phyloP scores from a whole-genome alignment of 30 jellyfish, hydroid and myxozoan genomes.

The Cassiopea xamachana region DNA sequence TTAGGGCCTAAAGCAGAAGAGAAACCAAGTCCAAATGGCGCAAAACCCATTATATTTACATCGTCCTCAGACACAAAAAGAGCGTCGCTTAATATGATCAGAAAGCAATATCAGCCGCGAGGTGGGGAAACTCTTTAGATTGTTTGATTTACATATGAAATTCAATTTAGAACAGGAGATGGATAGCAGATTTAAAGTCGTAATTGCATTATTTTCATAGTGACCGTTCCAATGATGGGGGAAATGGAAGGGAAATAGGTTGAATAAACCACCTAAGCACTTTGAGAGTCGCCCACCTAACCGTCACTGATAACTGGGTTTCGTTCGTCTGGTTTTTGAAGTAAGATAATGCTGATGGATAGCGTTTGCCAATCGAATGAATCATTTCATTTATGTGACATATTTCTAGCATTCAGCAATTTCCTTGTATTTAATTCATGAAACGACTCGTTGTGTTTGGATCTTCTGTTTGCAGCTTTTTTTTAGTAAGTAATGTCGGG shows the following conservation, averaged over 20 bases:
- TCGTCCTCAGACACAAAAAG: background rate
- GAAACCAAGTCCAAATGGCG: background rate
- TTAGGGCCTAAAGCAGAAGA: background rate
- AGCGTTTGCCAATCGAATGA: background rate
- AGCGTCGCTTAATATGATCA: background rate
- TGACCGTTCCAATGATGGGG: background rate
- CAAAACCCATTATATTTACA: slow-evolving; percentile 48
- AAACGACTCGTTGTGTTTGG: background rate
- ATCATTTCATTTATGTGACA: background rate
- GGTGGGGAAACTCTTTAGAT: background rate
- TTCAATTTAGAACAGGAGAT: background rate
- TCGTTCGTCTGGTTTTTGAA: background rate
- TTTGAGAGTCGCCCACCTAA: background rate
- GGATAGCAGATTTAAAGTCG: background rate
- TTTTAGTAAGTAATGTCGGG: too few relatives aligned
- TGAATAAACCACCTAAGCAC: background rate
- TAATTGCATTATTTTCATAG: background rate
- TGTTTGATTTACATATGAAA: background rate
- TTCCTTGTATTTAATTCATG: background rate
- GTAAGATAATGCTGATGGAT: background rate
- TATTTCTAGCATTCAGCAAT: background rate
- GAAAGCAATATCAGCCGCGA: background rate
- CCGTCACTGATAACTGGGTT: background rate
- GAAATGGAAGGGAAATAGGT: background rate
- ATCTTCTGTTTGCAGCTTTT: background rate